Evolutionary conservation across 37 sponge, comb jelly and placozoan genomes (phyloP).

Genomic region (Corticium candelabrum): DNA sequence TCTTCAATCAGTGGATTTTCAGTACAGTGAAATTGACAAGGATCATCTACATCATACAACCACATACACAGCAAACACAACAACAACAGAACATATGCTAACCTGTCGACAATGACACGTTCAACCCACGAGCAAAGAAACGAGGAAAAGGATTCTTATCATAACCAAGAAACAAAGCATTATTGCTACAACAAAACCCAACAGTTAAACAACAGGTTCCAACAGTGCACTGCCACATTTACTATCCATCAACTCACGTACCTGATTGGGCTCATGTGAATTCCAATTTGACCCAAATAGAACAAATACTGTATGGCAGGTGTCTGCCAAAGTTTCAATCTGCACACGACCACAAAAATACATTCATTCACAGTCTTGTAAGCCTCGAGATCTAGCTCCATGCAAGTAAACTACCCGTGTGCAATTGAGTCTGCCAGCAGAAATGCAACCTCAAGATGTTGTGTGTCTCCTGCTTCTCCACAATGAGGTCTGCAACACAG

Average conservation of each 20-base stretch:
- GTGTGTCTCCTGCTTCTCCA: conserved; percentile 79
- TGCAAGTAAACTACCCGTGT: conserved; percentile 70
- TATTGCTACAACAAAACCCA: too few relatives aligned
- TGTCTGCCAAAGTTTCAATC: conserved; percentile 23
- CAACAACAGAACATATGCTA: neutral
- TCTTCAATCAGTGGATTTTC: conserved; percentile 52
- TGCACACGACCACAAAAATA: too few relatives aligned
- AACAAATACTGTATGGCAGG: conserved; percentile 88
- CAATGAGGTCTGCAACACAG: conserved; percentile 63
- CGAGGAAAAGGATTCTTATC: conserved; percentile 66
- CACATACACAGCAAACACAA: neutral
- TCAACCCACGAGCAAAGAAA: conserved; percentile 63
- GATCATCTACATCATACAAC: neutral
- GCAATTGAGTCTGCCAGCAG: conserved; percentile 73
- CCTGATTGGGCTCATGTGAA: conserved; percentile 84
- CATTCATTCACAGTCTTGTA: too few relatives aligned
- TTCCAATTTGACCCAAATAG: conserved; percentile 77
- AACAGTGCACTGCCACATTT: neutral
- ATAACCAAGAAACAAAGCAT: conserved; percentile 80
- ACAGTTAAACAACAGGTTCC: too few relatives aligned
- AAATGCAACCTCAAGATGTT: conserved; percentile 69
- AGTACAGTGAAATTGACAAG: neutral
- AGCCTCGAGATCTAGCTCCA: conserved; percentile 26
- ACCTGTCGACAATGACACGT: conserved; percentile 81
- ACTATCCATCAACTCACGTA: neutral